Evolutionary conservation across 1,140 invertebrate species (phyloP).

Genomic region (Drosophila baimaii): DNA sequence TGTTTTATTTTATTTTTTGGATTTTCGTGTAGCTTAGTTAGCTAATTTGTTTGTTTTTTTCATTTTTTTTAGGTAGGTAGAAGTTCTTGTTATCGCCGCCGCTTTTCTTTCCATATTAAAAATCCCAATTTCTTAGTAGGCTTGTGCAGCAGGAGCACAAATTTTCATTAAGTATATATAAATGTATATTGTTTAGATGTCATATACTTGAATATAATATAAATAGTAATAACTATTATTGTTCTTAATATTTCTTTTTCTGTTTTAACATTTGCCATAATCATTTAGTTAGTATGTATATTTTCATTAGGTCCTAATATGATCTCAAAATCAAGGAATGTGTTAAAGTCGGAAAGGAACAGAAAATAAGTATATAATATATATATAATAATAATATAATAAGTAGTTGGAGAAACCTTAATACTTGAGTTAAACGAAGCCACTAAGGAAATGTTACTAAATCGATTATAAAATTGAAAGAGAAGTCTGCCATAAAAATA

Average conservation of each 20-base stretch:
- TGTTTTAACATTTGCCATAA: slow-evolving; percentile 65
- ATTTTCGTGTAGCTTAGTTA: slow-evolving; percentile 27
- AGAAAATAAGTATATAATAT: too few species aligned
- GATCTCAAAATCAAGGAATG: slow-evolving; percentile 59
- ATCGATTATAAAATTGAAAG: background rate
- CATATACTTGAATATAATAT: slow-evolving; percentile 82
- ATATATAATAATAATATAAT: too few species aligned
- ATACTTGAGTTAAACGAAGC: slow-evolving; percentile 40
- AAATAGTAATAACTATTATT: slow-evolving; percentile 85
- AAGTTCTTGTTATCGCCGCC: slow-evolving; percentile 29
- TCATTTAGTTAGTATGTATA: slow-evolving; percentile 74
- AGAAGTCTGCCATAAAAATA: background rate
- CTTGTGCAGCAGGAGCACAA: slow-evolving; percentile 65
- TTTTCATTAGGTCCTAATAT: slow-evolving; percentile 75
- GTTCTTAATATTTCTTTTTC: slow-evolving; percentile 84
- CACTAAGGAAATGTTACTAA: slow-evolving; percentile 17
- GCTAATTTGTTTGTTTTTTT: slow-evolving; percentile 19
- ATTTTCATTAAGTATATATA: slow-evolving; percentile 51
- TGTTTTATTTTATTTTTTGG: background rate
- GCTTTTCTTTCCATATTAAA: slow-evolving; percentile 52
- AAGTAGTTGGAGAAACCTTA: slow-evolving; percentile 64
- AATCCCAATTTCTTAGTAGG: slow-evolving; percentile 62
- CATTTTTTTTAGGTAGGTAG: slow-evolving; percentile 30
- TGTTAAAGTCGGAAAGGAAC: slow-evolving; percentile 31
- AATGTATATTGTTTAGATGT: slow-evolving; percentile 75